A percentile compares a stretch with the other conserved stretches of the same genome.
phyloP scores from a whole-genome alignment of 2,113 vertebrate species.

The Psettodes erumei region DNA sequence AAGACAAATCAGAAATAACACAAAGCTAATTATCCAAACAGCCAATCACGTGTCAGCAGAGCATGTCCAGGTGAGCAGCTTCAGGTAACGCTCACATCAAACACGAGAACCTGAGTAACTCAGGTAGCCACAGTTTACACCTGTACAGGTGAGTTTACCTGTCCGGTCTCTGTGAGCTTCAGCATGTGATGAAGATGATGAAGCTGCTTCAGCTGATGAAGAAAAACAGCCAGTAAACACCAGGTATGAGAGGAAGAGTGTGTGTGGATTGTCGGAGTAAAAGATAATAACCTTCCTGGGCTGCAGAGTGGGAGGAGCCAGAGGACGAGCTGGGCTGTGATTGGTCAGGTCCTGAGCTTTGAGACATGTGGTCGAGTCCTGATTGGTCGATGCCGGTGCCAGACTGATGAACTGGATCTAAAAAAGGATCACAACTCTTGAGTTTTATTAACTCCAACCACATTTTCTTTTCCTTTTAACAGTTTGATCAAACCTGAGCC shows the following conservation, averaged over 20 bases:
- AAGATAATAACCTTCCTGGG: constrained; percentile 39
- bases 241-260: neutral
- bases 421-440: neutral
- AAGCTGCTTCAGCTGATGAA: constrained; percentile 14
- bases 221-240: neutral
- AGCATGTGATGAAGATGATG: constrained; percentile 18
- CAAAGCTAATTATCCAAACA: no score
- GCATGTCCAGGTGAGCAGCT: neutral
- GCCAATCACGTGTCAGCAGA: no score
- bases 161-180: constrained; percentile 30
- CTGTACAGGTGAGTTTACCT: constrained; percentile 34
- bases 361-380: constrained; percentile 21
- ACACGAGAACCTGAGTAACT: neutral
- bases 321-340: constrained; percentile 24
- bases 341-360: constrained; percentile 40
- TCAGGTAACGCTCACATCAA: neutral
- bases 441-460: no score
- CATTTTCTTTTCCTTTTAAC: no score
- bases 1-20: no score
- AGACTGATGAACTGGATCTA: constrained; percentile 39
- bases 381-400: constrained; percentile 30
- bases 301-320: constrained; percentile 32
- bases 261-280: neutral
- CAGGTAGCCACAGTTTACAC: no score
- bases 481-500: neutral